Conservation (phyloP, 2,113 vertebrate genomes). For the Oreochromis spilurus region DNA sequence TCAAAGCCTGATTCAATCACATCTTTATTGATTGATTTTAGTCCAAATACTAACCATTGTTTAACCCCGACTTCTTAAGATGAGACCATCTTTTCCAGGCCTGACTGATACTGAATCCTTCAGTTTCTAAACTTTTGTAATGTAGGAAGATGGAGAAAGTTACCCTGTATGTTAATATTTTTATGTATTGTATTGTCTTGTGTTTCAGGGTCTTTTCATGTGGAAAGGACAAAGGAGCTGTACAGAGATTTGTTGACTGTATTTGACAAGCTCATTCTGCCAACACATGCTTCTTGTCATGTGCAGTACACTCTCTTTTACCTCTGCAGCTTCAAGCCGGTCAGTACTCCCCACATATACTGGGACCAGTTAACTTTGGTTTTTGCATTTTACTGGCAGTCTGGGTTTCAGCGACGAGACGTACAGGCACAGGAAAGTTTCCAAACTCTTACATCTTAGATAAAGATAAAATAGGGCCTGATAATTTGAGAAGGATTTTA, state of each 20-base stretch:
- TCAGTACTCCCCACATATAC: constrained; percentile 64
- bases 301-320: constrained; percentile 93
- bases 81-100: neutral
- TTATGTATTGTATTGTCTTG: neutral
- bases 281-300: constrained; percentile 90
- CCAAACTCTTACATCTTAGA: neutral
- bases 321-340: constrained; percentile 94
- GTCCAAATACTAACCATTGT: neutral
- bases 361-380: neutral
- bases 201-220: constrained; percentile 75
- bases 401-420: neutral
- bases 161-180: neutral
- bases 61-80: neutral
- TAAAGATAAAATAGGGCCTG: neutral
- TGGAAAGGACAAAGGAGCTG: constrained; percentile 82
- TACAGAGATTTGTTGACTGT: constrained; percentile 83
- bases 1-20: neutral
- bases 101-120: neutral
- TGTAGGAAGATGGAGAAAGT: neutral
- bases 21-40: neutral
- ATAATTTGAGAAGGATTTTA: neutral
- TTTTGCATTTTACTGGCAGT: neutral
- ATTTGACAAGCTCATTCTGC: constrained; percentile 92
- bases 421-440: neutral
- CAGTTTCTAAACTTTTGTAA: neutral